A percentile compares a stretch with the other conserved stretches of the same genome.
Evolutionary conservation across 1,140 invertebrate genomes (phyloP).

Genomic region (Drusus annulatus): DNA sequence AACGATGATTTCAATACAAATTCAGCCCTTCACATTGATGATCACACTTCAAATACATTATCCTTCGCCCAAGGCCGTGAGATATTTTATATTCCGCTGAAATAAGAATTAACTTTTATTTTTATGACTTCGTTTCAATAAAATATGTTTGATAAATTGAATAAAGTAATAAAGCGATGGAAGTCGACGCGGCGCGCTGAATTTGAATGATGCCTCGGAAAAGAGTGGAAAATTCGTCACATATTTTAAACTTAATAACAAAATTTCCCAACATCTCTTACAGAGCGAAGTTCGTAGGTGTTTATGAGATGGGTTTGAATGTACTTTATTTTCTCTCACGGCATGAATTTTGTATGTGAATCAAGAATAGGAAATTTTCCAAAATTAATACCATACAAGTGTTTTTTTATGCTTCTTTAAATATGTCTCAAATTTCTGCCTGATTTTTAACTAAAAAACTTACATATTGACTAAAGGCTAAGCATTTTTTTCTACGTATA

Average conservation of each 20-base stretch:
- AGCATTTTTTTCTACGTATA: no score
- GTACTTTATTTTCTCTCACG: no score
- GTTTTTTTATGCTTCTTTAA: no score
- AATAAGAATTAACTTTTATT: conserved; percentile 10
- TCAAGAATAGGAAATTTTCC: no score
- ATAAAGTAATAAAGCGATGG: conserved; percentile 19
- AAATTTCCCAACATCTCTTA: neutral
- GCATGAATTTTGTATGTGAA: no score
- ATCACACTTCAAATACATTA: neutral
- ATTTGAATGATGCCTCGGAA: conserved; percentile 7
- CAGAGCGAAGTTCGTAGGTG: no score
- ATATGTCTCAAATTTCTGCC: no score
- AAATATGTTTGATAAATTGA: conserved; percentile 13
- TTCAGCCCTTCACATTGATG: neutral
- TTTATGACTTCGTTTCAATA: conserved; percentile 13
- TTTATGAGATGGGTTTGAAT: no score
- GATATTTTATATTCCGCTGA: conserved; percentile 3
- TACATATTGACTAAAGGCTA: no score
- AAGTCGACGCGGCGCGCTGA: neutral
- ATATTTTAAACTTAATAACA: neutral
- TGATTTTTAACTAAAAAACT: no score
- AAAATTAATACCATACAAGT: no score
- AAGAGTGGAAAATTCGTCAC: neutral
- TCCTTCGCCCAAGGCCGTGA: neutral
- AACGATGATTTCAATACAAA: no score